phyloP scores from a whole-genome alignment of 2,797 vertebrate species.

The Notolabrus celidotus region DNA sequence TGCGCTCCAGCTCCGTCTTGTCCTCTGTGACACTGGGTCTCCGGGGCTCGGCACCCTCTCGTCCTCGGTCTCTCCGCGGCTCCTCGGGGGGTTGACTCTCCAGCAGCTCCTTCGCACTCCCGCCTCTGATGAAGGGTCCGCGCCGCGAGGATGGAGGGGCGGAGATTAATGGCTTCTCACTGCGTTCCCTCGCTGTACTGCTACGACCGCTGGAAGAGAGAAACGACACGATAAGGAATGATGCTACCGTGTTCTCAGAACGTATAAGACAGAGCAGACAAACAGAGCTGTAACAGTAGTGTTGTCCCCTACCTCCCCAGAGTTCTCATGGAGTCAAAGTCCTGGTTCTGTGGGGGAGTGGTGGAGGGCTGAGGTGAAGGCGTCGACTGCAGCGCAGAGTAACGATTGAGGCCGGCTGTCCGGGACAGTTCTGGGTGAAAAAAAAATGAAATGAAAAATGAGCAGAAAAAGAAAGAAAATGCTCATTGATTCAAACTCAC shows the following conservation, averaged over 20 bases:
- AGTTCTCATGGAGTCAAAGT: slow-evolving; percentile 90
- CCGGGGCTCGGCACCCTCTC: slow-evolving; percentile 84
- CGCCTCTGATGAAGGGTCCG: slow-evolving; percentile 84
- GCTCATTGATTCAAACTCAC: no score
- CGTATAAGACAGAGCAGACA: neutral
- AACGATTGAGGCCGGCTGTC: slow-evolving; percentile 93
- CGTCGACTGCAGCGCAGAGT: slow-evolving; percentile 92
- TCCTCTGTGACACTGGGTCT: slow-evolving; percentile 87
- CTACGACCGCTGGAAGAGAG: slow-evolving; percentile 75
- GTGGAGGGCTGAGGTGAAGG: slow-evolving; percentile 79
- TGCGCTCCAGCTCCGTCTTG: slow-evolving; percentile 83
- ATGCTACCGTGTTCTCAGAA: accelerated
- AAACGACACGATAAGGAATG: neutral
- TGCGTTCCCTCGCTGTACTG: slow-evolving; percentile 89
- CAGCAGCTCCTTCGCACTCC: slow-evolving; percentile 90
- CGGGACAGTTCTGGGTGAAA: slow-evolving; percentile 89
- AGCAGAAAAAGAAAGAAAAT: neutral
- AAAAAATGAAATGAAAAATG: neutral
- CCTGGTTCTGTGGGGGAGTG: slow-evolving; percentile 84
- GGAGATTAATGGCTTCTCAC: slow-evolving; percentile 87
- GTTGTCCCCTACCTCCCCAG: slow-evolving; percentile 88
- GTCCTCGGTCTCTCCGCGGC: slow-evolving; percentile 86
- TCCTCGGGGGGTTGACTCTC: slow-evolving; percentile 90
- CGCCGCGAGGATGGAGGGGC: slow-evolving; percentile 80
- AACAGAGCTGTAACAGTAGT: neutral